Evolutionary conservation across 35 echinoderm and acorn worm genomes (phyloP).

Genomic region (Heliocidaris tuberculata): DNA sequence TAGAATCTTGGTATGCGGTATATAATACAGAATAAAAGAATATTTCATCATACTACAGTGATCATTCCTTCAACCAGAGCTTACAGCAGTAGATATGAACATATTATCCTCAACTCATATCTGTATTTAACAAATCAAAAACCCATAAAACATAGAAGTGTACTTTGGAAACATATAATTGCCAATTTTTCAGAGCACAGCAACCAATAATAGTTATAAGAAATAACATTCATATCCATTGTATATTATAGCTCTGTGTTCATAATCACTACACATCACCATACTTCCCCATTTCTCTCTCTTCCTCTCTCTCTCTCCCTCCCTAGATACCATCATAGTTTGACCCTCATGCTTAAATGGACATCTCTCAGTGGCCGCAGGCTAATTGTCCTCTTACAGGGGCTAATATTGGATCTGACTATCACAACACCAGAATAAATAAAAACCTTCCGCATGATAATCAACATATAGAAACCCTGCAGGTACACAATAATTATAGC

Average conservation of each 20-base stretch:
- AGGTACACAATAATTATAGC: neutral
- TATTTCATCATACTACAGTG: too few relatives aligned
- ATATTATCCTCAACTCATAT: neutral
- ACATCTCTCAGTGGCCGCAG: neutral
- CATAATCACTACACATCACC: too few relatives aligned
- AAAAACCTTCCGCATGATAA: neutral
- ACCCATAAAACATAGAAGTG: neutral
- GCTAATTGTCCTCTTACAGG: slow-evolving; percentile 3
- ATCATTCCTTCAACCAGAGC: neutral
- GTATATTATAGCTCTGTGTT: too few relatives aligned
- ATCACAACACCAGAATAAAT: neutral
- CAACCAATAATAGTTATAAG: too few relatives aligned
- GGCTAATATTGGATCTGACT: slow-evolving; percentile 16
- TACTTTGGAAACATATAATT: neutral
- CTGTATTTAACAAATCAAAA: neutral
- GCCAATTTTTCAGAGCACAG: too few relatives aligned
- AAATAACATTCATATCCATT: too few relatives aligned
- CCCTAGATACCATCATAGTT: neutral
- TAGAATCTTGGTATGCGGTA: too few relatives aligned
- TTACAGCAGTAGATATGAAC: slow-evolving; percentile 2
- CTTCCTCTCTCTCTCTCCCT: neutral
- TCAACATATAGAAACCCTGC: neutral
- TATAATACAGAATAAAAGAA: too few relatives aligned
- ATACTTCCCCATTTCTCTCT: too few relatives aligned
- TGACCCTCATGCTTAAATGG: slow-evolving; percentile 7